Evolutionary conservation across 2,113 vertebrate species (phyloP), one percentile per base, ranked within the genome.

Genomic region (Bungarus multicinctus): DNA sequence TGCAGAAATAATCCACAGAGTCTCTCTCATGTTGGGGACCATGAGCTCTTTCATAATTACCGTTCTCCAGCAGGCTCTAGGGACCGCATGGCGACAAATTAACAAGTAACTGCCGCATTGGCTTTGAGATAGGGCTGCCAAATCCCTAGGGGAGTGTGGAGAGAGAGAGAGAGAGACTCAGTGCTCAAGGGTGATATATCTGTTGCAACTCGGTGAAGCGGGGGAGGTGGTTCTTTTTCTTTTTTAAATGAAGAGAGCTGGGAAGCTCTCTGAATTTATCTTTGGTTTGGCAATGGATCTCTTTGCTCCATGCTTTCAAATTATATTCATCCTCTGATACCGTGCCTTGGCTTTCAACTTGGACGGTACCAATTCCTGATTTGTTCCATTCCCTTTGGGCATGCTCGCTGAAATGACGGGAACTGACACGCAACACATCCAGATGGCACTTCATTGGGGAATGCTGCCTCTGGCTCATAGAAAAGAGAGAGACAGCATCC

Each of bases 41-140:
- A 20, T 20, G 23, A 60, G 43, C 50, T 93, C 27, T 89, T 58
- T 23, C 52, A 58, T 93, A 60, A 93, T 90, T 93, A 60, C 92
- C 52, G 5, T 90, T 90, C 88, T 52, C 88, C 85, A 52, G 54
- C 54, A 52, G 74, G 27, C 45, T 27, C 7, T 25, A 14, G 92
- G 69, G 52, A 58, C 43, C 18, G 30, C 39, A 34, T 20, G 20
- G 43, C 30, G n/a, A 57, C 92, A 90, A 64, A 45, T 43, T 89
- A 45, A 30, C 87, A 55, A 89, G 86, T 34, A 54, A 54, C 60
- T 30, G 34, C 52, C 81, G 25, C 34, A 4, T 39, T 52, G 58
- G n/a, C 50, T 39, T 92, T 55, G 45, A n/a, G 85, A 86, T n/a
- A 53, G 85, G 55, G 57, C 53, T 52, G 69, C 88, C 69, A 60